Conservation (phyloP, 2,113 vertebrate genomes). For the Antechinus stuartii region DNA sequence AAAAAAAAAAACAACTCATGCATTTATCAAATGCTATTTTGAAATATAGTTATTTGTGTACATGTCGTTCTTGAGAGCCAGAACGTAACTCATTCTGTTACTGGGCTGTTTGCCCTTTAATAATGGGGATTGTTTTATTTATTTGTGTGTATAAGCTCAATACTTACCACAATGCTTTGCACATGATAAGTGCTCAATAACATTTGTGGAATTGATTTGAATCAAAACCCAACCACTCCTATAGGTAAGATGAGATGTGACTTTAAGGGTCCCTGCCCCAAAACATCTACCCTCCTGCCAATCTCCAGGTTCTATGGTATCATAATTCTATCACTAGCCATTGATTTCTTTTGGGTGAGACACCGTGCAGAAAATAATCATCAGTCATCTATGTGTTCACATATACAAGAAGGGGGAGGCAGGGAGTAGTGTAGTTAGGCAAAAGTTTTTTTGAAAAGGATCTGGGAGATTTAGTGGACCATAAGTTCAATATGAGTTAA, state of each 20-base stretch:
- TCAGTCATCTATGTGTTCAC: neutral
- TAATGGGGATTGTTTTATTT: neutral
- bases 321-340: neutral
- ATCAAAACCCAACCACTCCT: neutral
- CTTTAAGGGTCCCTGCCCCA: neutral
- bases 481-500: neutral
- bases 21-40: neutral
- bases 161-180: neutral
- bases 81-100: neutral
- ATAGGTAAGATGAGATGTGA: neutral
- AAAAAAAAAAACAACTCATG: neutral
- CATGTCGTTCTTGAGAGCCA: neutral
- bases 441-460: neutral
- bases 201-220: neutral
- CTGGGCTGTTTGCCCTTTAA: slow-evolving; percentile 2
- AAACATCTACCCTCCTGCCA: neutral
- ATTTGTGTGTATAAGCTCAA: neutral
- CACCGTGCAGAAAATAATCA: neutral
- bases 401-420: neutral
- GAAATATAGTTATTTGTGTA: neutral
- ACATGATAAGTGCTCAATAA: neutral
- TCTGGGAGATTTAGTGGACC: neutral
- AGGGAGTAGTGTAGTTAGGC: neutral
- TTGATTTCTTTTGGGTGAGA: neutral
- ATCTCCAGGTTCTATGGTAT: neutral